Evolutionary conservation across 2,888 invertebrate species (phyloP).

Genomic region (Coelinius sp.): DNA sequence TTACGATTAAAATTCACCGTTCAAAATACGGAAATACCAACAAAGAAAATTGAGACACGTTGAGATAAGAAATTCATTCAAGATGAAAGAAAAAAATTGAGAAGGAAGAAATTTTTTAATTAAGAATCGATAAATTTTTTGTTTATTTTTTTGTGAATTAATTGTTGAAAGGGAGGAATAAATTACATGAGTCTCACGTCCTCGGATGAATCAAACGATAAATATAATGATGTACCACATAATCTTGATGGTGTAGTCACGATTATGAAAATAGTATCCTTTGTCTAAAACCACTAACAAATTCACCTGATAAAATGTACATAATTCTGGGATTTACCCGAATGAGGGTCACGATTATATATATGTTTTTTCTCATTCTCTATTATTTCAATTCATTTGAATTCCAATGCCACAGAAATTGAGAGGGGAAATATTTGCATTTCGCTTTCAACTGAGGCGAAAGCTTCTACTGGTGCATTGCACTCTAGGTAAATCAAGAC

Average conservation of each 20-base stretch:
- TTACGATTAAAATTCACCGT: background rate
- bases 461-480: conserved; percentile 32
- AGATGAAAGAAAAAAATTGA: background rate
- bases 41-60: background rate
- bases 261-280: background rate
- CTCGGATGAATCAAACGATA: background rate
- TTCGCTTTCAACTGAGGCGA: conserved; percentile 35
- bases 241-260: conserved; percentile 11
- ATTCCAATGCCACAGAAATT: conserved; percentile 30
- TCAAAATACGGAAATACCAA: background rate
- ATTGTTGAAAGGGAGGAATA: background rate
- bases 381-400: conserved; percentile 4
- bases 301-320: conserved; percentile 2
- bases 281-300: background rate
- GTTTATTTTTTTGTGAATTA: too few species aligned
- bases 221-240: conserved; percentile 1
- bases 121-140: too few species aligned
- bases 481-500: conserved; percentile 24
- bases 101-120: background rate
- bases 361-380: background rate
- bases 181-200: background rate
- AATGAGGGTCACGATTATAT: conserved; percentile 1
- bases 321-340: background rate
- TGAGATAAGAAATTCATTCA: background rate
- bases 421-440: conserved; percentile 11